Evolutionary conservation across 2,797 vertebrate genomes (phyloP).

Genomic region (Threskiornis aethiopicus): DNA sequence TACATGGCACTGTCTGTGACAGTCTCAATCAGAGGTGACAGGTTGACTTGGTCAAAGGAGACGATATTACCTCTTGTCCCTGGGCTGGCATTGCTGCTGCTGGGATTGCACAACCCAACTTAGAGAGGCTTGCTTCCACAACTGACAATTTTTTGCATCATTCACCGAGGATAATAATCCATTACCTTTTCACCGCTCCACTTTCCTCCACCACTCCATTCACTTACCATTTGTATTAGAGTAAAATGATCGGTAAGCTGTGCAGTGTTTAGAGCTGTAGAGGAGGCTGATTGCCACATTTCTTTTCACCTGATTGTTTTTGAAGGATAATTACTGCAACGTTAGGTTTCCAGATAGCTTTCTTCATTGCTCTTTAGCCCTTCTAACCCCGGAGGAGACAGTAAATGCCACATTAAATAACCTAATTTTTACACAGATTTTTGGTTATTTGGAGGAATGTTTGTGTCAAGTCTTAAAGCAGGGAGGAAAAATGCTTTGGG

Average conservation of each 20-base stretch:
- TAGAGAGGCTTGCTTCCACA: neutral
- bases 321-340: neutral
- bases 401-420: neutral
- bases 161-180: neutral
- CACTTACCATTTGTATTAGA: neutral
- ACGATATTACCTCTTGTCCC: neutral
- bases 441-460: no score
- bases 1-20: neutral
- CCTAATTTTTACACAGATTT: neutral
- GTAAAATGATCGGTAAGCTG: rapidly evolving
- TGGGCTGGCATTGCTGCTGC: neutral
- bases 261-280: neutral
- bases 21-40: neutral
- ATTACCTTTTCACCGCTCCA: rapidly evolving
- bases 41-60: neutral
- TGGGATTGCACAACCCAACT: neutral
- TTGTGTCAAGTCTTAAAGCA: neutral
- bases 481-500: neutral
- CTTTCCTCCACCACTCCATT: neutral
- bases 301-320: neutral
- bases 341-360: neutral
- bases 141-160: neutral
- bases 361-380: neutral
- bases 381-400: neutral
- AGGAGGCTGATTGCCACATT: neutral